Percentiles rank a stretch among this genome's conserved stretches.
These are phyloP conservation scores for Zenarchopterus dispar DNA, from an alignment of 2,797 vertebrate genomes.

Conservation along the genomic window DNA sequence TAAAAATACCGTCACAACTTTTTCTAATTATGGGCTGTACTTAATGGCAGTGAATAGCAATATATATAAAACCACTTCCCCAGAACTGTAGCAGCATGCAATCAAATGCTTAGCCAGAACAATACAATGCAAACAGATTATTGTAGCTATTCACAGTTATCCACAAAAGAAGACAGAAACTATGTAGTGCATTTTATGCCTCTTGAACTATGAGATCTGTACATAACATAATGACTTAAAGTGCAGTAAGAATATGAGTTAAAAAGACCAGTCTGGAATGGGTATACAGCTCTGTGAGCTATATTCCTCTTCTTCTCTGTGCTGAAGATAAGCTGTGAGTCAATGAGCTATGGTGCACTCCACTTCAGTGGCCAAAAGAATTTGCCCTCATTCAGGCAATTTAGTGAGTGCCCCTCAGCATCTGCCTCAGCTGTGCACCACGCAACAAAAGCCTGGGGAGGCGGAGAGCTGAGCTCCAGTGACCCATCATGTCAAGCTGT, in stretches of 20 bases:
- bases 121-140: no score
- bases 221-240: slow-evolving; percentile 20
- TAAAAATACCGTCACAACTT: no score
- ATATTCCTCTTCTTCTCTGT: slow-evolving; percentile 45
- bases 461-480: slow-evolving; percentile 59
- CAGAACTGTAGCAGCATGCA: no score
- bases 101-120: no score
- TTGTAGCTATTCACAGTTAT: slow-evolving; percentile 1
- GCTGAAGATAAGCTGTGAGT: slow-evolving; percentile 63
- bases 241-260: slow-evolving; percentile 26
- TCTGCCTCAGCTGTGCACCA: slow-evolving; percentile 76
- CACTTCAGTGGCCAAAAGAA: slow-evolving; percentile 68
- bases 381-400: slow-evolving; percentile 78
- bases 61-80: no score
- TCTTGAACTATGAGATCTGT: slow-evolving; percentile 1
- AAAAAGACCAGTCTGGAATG: slow-evolving; percentile 39
- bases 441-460: slow-evolving; percentile 74
- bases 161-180: slow-evolving; percentile 13
- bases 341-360: slow-evolving; percentile 62
- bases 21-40: no score
- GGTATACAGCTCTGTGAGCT: slow-evolving; percentile 41
- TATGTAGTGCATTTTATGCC: background rate
- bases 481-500: slow-evolving; percentile 70
- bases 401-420: slow-evolving; percentile 79
- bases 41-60: no score